Evolutionary conservation across 2,888 invertebrate species (phyloP).

Genomic region (Ectobius pallidus): DNA sequence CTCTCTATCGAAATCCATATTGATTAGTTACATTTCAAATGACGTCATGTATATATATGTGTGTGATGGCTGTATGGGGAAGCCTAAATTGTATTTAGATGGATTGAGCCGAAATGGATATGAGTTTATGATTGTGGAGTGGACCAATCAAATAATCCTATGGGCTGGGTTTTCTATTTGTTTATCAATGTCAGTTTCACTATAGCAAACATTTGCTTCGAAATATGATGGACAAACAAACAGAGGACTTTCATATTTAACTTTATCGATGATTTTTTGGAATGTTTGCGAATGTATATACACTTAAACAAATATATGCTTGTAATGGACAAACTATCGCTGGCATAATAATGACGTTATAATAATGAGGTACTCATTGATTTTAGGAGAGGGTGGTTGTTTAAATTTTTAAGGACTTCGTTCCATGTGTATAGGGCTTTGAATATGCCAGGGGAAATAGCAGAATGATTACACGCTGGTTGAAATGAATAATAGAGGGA

Average conservation of each 20-base stretch:
- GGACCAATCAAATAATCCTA: constrained; percentile 31
- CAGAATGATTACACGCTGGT: neutral
- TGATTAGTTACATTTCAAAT: constrained; percentile 38
- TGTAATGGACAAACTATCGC: constrained; percentile 16
- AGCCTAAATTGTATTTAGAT: constrained; percentile 36
- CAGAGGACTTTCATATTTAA: constrained; percentile 30
- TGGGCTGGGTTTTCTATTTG: constrained; percentile 34
- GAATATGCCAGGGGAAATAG: neutral
- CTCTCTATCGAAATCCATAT: constrained; percentile 36
- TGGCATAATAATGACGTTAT: constrained; percentile 26
- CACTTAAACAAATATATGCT: constrained; percentile 29
- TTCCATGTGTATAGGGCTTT: neutral
- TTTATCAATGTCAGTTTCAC: constrained; percentile 33
- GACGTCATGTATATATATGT: constrained; percentile 32
- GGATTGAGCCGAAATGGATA: constrained; percentile 36
- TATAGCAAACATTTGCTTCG: constrained; percentile 31
- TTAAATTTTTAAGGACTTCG: constrained; percentile 14
- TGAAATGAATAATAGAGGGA: neutral
- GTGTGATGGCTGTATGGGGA: constrained; percentile 31
- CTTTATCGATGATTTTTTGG: constrained; percentile 27
- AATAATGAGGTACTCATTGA: constrained; percentile 29
- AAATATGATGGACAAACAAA: constrained; percentile 33
- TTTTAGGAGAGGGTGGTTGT: constrained; percentile 8
- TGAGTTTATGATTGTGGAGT: constrained; percentile 34
- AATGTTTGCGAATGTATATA: constrained; percentile 26